Percentiles rank a stretch among this genome's conserved stretches.
phyloP scores from a whole-genome alignment of 2,797 vertebrate genomes.

The Pelodytes ibericus region DNA sequence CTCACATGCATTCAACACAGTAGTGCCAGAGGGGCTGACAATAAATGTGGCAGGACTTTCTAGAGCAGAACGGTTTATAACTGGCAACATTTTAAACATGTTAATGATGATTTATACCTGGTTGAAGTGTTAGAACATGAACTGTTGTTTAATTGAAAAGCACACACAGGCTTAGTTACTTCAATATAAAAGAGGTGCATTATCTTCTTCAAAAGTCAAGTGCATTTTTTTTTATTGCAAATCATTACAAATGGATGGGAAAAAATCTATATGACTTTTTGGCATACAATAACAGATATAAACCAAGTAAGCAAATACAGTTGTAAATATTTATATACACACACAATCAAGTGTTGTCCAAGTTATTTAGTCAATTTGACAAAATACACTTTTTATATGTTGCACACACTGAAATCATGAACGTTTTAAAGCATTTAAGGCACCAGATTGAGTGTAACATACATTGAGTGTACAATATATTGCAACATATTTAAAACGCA shows the following conservation, averaged over 20 bases:
- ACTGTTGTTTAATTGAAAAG: conserved; percentile 28
- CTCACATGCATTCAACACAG: conserved; percentile 52
- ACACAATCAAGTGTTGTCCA: too few species aligned
- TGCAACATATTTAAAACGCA: too few species aligned
- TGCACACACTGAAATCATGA: too few species aligned
- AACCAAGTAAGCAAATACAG: too few species aligned
- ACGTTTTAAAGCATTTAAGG: too few species aligned
- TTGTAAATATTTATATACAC: too few species aligned
- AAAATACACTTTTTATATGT: too few species aligned
- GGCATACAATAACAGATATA: too few species aligned
- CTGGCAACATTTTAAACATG: conserved; percentile 24
- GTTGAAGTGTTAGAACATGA: conserved; percentile 40
- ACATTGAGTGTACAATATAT: too few species aligned
- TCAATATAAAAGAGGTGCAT: conserved; percentile 15
- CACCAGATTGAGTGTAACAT: too few species aligned
- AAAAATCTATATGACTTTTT: too few species aligned
- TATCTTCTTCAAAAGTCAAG: not conserved
- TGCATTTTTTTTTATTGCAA: not conserved
- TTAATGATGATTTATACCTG: conserved; percentile 32
- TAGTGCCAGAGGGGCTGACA: conserved; percentile 46
- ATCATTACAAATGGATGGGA: not conserved
- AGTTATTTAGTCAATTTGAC: too few species aligned
- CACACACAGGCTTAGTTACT: conserved; percentile 1
- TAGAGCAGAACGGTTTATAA: conserved; percentile 34
- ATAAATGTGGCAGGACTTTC: conserved; percentile 34